phyloP scores from a whole-genome alignment of 1,140 invertebrate genomes.

The Halictus rubicundus region DNA sequence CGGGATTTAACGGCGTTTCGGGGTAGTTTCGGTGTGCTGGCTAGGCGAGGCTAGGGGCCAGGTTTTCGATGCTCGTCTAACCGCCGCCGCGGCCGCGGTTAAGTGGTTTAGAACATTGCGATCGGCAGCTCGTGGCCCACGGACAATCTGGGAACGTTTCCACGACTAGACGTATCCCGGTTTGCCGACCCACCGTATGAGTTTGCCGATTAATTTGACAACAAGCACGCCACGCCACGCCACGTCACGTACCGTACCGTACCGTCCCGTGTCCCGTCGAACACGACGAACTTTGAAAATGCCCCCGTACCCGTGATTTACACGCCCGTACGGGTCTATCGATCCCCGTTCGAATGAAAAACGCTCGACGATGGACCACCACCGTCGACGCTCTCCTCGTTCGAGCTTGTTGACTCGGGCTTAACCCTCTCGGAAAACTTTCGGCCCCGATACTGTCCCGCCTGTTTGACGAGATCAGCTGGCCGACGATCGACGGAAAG shows the following conservation, averaged over 20 bases:
- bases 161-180: conserved; percentile 34
- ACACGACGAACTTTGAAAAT: conserved; percentile 29
- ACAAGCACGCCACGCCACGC: conserved; percentile 4
- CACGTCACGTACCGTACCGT: too few species aligned
- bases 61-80: conserved; percentile 62
- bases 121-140: conserved; percentile 46
- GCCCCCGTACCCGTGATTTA: conserved; percentile 30
- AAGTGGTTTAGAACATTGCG: conserved; percentile 59
- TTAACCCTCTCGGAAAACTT: not conserved
- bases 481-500: not conserved
- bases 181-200: conserved; percentile 36
- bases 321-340: conserved; percentile 22
- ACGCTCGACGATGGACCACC: not conserved
- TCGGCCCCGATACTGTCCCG: not conserved
- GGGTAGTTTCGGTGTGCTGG: conserved; percentile 27
- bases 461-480: not conserved
- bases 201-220: conserved; percentile 49
- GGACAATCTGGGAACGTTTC: conserved; percentile 47
- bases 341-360: conserved; percentile 19
- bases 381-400: not conserved
- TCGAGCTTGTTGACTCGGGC: not conserved
- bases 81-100: conserved; percentile 36
- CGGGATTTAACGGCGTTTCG: conserved; percentile 53
- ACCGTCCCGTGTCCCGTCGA: too few species aligned
- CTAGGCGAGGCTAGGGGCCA: not conserved